phyloP scores from a whole-genome alignment of 2,113 vertebrate species.

The Clupea harengus region DNA sequence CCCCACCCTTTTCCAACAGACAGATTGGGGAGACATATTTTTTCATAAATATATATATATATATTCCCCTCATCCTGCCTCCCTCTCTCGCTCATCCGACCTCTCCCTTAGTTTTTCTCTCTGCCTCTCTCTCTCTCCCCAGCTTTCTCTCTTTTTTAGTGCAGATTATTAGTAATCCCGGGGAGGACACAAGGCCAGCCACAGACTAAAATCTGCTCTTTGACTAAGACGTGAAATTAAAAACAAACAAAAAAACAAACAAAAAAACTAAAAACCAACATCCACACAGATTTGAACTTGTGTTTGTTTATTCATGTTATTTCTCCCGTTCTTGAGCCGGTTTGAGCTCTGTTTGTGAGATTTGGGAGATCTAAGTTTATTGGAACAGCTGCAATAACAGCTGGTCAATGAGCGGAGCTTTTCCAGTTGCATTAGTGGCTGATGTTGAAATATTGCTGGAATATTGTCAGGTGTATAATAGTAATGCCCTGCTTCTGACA shows the following conservation, averaged over 20 bases:
- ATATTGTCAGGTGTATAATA: neutral
- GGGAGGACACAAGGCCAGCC: neutral
- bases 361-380: neutral
- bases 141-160: neutral
- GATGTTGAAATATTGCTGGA: neutral
- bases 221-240: neutral
- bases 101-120: neutral
- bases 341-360: neutral
- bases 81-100: neutral
- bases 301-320: neutral
- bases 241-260: neutral
- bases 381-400: slow-evolving; percentile 4
- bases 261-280: neutral
- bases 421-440: neutral
- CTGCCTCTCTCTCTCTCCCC: neutral
- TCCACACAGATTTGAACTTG: neutral
- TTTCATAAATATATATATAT: neutral
- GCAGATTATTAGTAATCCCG: slow-evolving; percentile 23
- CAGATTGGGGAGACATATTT: neutral
- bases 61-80: neutral
- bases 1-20: neutral
- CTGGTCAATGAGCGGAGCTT: neutral
- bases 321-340: neutral
- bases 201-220: neutral
- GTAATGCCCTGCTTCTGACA: neutral